A percentile compares a stretch with the other conserved stretches of the same genome.
Conservation (phyloP, 2,113 vertebrate species). For the Notothenia rossii region DNA sequence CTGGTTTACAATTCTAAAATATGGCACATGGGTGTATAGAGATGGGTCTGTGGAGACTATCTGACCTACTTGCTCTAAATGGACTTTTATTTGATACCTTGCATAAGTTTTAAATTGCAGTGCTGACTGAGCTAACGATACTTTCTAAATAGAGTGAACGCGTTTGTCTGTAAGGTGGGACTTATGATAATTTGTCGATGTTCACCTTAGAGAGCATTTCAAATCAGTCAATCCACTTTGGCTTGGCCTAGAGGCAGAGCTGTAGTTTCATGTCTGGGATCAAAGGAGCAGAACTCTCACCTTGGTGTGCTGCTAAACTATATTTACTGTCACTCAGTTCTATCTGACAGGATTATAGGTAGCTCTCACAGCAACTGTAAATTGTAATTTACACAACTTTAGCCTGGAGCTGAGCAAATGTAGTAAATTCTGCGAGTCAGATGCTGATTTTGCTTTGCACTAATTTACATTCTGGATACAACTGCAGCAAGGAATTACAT, state of each 20-base stretch:
- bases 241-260: constrained; percentile 29
- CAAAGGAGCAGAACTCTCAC: constrained; percentile 44
- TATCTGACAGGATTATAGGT: neutral
- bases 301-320: neutral
- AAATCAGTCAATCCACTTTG: constrained; percentile 43
- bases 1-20: constrained; percentile 36
- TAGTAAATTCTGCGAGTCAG: neutral
- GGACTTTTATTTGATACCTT: constrained; percentile 42
- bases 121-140: constrained; percentile 34
- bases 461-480: neutral
- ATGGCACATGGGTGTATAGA: constrained; percentile 37
- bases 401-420: constrained; percentile 1
- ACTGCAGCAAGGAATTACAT: neutral
- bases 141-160: constrained; percentile 18
- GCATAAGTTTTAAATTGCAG: constrained; percentile 24
- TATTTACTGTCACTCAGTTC: constrained; percentile 28
- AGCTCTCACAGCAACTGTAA: constrained; percentile 14
- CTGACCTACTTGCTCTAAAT: constrained; percentile 56
- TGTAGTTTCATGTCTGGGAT: constrained; percentile 37
- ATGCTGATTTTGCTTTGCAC: neutral
- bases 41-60: constrained; percentile 35
- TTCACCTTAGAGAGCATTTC: constrained; percentile 33
- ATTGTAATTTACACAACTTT: constrained; percentile 5
- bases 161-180: constrained; percentile 47
- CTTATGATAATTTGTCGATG: constrained; percentile 44